Evolutionary conservation across 2,888 invertebrate species (phyloP).

Genomic region (Corythucha ciliata): DNA sequence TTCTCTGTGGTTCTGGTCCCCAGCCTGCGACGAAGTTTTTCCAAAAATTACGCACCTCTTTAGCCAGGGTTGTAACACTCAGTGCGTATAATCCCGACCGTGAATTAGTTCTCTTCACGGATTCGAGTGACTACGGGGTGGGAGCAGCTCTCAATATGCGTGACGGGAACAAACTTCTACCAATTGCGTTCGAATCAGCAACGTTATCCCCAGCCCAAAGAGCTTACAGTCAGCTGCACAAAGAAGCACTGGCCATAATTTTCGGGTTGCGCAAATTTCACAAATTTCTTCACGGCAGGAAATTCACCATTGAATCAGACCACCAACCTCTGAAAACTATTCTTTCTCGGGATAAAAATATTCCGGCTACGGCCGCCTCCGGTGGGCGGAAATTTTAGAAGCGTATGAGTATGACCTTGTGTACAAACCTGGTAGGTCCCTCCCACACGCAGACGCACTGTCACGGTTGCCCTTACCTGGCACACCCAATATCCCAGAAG

Average conservation of each 20-base stretch:
- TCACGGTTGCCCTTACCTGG: no score
- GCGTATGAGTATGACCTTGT: slow-evolving; percentile 5
- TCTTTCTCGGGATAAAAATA: not conserved
- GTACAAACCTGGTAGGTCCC: no score
- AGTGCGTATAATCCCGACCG: slow-evolving; percentile 24
- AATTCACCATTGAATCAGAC: slow-evolving; percentile 2
- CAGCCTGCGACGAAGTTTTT: slow-evolving; percentile 13
- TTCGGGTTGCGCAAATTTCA: slow-evolving; percentile 22
- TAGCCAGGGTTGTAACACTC: slow-evolving; percentile 13
- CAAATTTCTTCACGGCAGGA: slow-evolving; percentile 17
- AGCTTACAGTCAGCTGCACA: slow-evolving; percentile 23
- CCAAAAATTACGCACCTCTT: slow-evolving; percentile 12
- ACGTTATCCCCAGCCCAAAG: slow-evolving; percentile 19
- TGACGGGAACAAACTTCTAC: slow-evolving; percentile 10
- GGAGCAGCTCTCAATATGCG: slow-evolving; percentile 25
- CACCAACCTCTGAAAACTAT: slow-evolving; percentile 8
- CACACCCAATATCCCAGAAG: no score
- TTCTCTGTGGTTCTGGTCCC: slow-evolving; percentile 12
- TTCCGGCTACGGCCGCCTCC: not conserved
- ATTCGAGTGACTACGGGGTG: slow-evolving; percentile 26
- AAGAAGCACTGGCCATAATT: slow-evolving; percentile 14
- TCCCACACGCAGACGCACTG: not conserved
- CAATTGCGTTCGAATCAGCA: slow-evolving; percentile 22
- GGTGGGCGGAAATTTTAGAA: slow-evolving; percentile 13
- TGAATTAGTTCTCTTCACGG: slow-evolving; percentile 22